Evolutionary conservation across 2,797 vertebrate genomes (phyloP).

Genomic region (Poliocrania exsul): DNA sequence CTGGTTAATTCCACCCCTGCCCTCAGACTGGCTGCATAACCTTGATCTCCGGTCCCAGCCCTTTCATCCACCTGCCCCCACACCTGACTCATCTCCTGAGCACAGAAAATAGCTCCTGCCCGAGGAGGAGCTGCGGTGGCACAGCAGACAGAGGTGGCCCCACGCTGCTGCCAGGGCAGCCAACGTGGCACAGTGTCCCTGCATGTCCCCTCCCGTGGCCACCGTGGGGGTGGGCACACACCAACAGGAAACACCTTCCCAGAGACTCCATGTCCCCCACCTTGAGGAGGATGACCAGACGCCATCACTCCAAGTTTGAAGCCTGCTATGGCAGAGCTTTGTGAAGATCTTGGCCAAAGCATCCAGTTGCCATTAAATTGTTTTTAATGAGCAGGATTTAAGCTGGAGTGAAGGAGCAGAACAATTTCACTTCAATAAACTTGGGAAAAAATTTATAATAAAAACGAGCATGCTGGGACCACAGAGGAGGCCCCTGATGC

Average conservation of each 20-base stretch:
- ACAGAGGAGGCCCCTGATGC: background rate
- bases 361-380: background rate
- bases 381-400: background rate
- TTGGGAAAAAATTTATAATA: background rate
- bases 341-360: background rate
- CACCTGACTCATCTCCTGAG: slow-evolving; percentile 61
- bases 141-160: background rate
- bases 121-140: background rate
- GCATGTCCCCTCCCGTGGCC: rapidly evolving
- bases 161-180: background rate
- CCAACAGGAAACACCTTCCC: background rate
- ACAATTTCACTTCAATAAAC: background rate
- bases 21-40: slow-evolving; percentile 31
- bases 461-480: rapidly evolving
- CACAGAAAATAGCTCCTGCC: slow-evolving; percentile 23
- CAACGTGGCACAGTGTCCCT: background rate
- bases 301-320: background rate
- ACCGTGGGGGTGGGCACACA: rapidly evolving
- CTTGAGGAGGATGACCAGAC: background rate
- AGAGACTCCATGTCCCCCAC: background rate
- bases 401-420: background rate
- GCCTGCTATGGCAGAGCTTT: rapidly evolving
- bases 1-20: slow-evolving; percentile 52
- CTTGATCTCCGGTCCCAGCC: background rate
- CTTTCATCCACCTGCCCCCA: slow-evolving; percentile 67